These are phyloP conservation scores for Percopsis omiscomaycus DNA, from an alignment of 2,797 vertebrate species.

Conservation along the genomic window DNA sequence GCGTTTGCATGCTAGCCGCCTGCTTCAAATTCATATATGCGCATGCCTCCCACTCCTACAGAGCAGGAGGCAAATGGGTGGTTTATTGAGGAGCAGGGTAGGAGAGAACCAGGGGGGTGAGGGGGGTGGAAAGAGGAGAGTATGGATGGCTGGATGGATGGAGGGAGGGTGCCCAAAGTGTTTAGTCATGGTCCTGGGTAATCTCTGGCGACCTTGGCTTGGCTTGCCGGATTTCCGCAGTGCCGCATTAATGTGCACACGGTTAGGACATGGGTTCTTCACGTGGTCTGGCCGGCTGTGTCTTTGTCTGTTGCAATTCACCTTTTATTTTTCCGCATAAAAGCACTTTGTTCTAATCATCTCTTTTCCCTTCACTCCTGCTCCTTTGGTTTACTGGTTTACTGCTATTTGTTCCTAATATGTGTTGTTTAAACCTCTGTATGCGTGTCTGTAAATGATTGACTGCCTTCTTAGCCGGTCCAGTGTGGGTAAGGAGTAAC, in stretches of 20 bases:
- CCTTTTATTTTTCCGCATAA: no score
- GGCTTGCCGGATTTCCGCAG: conserved; percentile 56
- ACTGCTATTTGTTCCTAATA: no score
- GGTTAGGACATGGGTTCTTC: conserved; percentile 4
- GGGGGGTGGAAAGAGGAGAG: conserved; percentile 12
- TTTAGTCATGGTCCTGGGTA: conserved; percentile 69
- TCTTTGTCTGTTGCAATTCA: no score
- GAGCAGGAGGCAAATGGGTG: background rate
- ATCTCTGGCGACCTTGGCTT: conserved; percentile 73
- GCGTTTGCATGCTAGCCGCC: conserved; percentile 27
- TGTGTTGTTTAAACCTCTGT: no score
- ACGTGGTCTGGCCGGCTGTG: background rate
- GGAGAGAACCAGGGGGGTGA: background rate
- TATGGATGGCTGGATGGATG: background rate
- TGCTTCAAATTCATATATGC: conserved; percentile 59
- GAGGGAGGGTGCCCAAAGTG: conserved; percentile 25
- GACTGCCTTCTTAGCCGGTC: no score
- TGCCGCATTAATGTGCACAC: conserved; percentile 60
- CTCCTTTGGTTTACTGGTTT: no score
- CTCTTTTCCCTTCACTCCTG: no score
- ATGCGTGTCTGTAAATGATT: no score
- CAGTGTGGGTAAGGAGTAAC: no score
- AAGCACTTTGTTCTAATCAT: no score
- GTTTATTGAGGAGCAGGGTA: background rate
- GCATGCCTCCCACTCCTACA: conserved; percentile 29